Percentiles rank a stretch among this genome's conserved stretches.
Evolutionary conservation across 2,797 vertebrate genomes (phyloP).

Genomic region (Carduelis carduelis): DNA sequence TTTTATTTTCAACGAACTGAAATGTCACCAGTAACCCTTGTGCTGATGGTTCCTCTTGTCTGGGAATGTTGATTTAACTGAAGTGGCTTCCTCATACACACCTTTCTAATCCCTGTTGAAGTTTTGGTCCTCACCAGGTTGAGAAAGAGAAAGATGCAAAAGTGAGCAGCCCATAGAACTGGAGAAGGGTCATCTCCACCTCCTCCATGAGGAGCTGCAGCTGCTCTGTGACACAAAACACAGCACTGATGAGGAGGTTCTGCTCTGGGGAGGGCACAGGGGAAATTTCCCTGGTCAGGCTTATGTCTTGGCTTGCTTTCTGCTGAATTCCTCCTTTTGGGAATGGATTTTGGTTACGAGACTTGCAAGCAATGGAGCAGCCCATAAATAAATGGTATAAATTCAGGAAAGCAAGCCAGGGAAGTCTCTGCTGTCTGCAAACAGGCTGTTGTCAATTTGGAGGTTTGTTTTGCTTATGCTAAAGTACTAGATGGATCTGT

Average conservation of each 20-base stretch:
- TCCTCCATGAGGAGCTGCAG: background rate
- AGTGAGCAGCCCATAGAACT: background rate
- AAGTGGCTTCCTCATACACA: background rate
- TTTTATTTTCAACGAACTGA: background rate
- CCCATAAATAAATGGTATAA: background rate
- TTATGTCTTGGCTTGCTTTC: background rate
- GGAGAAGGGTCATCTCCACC: accelerated
- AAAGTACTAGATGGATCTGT: background rate
- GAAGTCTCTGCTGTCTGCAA: background rate
- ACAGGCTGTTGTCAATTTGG: background rate
- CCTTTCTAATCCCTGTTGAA: background rate
- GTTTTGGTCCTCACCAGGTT: background rate
- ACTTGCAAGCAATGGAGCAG: background rate
- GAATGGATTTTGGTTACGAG: background rate
- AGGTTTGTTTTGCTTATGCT: background rate
- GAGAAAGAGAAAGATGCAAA: background rate
- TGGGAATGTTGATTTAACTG: background rate
- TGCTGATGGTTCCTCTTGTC: background rate
- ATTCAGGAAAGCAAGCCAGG: background rate
- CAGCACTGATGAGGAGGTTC: background rate
- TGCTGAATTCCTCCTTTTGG: background rate
- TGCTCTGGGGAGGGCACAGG: background rate
- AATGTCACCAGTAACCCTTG: background rate
- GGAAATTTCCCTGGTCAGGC: background rate
- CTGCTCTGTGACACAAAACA: background rate